Conservation (phyloP, 2,113 vertebrate species). For the Rana temporaria region DNA sequence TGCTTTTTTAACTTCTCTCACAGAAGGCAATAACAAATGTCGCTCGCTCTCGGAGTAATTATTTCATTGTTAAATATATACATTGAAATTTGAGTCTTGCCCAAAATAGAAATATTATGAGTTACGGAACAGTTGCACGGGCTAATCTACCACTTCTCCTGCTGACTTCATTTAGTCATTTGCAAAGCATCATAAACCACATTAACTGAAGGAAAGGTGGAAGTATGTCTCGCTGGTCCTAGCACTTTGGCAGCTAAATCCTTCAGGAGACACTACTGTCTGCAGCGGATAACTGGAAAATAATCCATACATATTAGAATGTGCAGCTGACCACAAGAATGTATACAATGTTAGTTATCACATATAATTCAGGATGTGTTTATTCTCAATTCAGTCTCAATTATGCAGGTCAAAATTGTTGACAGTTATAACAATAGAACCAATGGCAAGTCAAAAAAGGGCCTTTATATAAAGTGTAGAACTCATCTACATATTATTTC, state of each 20-base stretch:
- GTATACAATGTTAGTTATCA: background rate
- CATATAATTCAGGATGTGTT: background rate
- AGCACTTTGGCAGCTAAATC: background rate
- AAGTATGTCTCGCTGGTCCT: background rate
- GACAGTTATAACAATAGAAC: background rate
- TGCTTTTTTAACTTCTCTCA: slow-evolving; percentile 3
- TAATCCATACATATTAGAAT: slow-evolving; percentile 3
- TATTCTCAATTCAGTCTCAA: background rate
- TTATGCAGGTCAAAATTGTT: background rate
- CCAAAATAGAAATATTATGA: background rate
- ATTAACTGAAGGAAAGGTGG: background rate
- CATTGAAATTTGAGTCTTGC: background rate
- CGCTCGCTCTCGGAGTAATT: background rate
- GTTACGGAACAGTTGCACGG: background rate
- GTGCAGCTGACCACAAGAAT: background rate
- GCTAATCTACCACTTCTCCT: background rate
- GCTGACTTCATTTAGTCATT: background rate
- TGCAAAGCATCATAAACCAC: background rate
- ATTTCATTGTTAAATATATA: background rate
- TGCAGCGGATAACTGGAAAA: background rate
- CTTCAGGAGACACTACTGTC: background rate
- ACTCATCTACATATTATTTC: background rate
- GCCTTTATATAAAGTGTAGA: background rate
- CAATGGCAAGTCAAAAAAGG: background rate
- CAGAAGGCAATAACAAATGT: background rate